Evolutionary conservation across 2,888 invertebrate genomes (phyloP).

Genomic region (Erebia aethiops): DNA sequence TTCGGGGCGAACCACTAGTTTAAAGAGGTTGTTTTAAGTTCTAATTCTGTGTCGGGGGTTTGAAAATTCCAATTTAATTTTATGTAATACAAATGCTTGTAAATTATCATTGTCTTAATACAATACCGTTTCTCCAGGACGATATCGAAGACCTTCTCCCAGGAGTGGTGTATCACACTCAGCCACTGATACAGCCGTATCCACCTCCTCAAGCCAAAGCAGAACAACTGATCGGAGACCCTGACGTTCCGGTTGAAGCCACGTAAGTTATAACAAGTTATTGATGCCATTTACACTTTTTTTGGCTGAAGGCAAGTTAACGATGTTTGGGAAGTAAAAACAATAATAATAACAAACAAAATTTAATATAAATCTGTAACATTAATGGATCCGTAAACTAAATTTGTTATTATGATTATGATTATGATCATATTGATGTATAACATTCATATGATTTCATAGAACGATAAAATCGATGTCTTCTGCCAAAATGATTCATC

Average conservation of each 20-base stretch:
- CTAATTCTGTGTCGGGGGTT: too few species aligned
- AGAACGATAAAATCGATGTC: neutral
- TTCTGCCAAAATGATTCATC: slow-evolving; percentile 7
- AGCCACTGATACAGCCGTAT: slow-evolving; percentile 87
- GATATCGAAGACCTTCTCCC: slow-evolving; percentile 83
- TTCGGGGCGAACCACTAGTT: too few species aligned
- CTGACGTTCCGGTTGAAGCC: slow-evolving; percentile 89
- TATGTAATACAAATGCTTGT: too few species aligned
- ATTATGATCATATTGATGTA: too few species aligned
- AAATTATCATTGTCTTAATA: neutral
- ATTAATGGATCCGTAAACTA: too few species aligned
- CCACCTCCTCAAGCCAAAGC: slow-evolving; percentile 86
- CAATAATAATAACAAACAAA: too few species aligned
- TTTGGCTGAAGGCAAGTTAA: slow-evolving; percentile 13
- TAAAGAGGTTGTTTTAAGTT: too few species aligned
- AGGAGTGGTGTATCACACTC: slow-evolving; percentile 84
- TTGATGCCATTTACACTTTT: neutral
- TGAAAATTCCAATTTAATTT: too few species aligned
- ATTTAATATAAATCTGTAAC: too few species aligned
- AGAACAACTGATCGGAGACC: slow-evolving; percentile 87
- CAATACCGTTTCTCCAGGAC: slow-evolving; percentile 55
- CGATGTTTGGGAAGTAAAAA: too few species aligned
- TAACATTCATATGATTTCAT: too few species aligned
- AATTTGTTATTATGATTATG: too few species aligned
- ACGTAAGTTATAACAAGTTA: slow-evolving; percentile 85